These are phyloP conservation scores for Hylyphantes graminicola DNA, from an alignment of 1,140 invertebrate species.

Conservation along the genomic window DNA sequence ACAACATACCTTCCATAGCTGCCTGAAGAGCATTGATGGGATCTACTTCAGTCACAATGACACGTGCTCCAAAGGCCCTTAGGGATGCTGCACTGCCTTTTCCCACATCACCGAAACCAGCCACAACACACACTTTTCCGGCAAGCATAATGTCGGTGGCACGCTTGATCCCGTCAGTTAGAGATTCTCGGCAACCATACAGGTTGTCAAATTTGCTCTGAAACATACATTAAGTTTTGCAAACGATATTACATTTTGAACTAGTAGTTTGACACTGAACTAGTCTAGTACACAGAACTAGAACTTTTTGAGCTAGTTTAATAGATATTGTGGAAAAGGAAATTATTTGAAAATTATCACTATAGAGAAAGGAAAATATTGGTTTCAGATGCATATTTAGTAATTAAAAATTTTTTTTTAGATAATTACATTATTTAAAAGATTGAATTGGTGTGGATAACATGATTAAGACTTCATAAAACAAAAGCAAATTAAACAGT, in stretches of 20 bases:
- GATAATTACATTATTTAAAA: too few relatives aligned
- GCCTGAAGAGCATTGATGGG: slow-evolving; percentile 99
- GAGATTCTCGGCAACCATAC: slow-evolving; percentile 97
- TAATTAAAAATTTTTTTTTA: too few relatives aligned
- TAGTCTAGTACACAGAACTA: too few relatives aligned
- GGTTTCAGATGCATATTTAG: too few relatives aligned
- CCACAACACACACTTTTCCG: slow-evolving; percentile 97
- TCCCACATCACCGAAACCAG: slow-evolving; percentile 99
- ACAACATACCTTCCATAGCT: slow-evolving; percentile 90
- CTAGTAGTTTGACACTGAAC: too few relatives aligned
- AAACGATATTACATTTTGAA: neutral
- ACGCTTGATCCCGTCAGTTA: slow-evolving; percentile 98
- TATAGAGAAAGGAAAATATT: too few relatives aligned
- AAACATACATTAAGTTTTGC: slow-evolving; percentile 61
- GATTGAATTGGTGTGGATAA: too few relatives aligned
- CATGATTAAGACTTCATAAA: too few relatives aligned
- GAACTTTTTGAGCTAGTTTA: too few relatives aligned
- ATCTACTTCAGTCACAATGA: slow-evolving; percentile 98
- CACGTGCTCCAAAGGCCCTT: slow-evolving; percentile 92
- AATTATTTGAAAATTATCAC: too few relatives aligned
- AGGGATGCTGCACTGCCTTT: slow-evolving; percentile 98
- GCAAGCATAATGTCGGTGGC: slow-evolving; percentile 99
- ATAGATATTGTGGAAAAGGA: too few relatives aligned
- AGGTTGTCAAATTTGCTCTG: slow-evolving; percentile 99
- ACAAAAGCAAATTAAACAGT: too few relatives aligned